phyloP scores from a whole-genome alignment of 2,113 vertebrate species.

The Galeopterus variegatus region DNA sequence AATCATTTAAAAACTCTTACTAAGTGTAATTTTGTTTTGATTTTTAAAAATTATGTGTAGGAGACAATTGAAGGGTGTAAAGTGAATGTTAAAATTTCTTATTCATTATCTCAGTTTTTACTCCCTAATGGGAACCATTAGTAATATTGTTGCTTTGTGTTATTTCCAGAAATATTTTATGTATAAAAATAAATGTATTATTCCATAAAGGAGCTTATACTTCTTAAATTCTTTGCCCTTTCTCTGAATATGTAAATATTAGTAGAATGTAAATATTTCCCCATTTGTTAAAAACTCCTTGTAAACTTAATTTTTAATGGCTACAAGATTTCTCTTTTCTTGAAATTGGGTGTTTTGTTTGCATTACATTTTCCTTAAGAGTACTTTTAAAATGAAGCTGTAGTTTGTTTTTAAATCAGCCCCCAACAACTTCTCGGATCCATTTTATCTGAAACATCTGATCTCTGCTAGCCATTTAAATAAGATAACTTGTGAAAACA shows the following conservation, averaged over 20 bases:
- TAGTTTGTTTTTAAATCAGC: background rate
- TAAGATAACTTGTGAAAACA: constrained; percentile 47
- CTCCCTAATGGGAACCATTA: background rate
- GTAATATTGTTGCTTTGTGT: background rate
- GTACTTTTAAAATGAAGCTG: constrained; percentile 27
- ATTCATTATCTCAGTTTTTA: background rate
- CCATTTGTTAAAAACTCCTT: background rate
- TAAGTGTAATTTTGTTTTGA: constrained; percentile 51
- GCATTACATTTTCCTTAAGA: background rate
- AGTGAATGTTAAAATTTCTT: constrained; percentile 26
- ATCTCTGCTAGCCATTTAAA: background rate
- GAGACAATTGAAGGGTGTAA: background rate
- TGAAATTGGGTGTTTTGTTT: background rate
- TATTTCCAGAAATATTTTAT: background rate
- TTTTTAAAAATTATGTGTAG: background rate
- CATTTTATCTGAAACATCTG: background rate
- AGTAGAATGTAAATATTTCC: background rate
- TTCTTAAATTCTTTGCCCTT: background rate
- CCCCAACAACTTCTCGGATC: background rate
- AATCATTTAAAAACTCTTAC: background rate
- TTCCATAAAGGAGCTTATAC: background rate
- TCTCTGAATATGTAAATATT: constrained; percentile 41
- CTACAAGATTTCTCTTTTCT: background rate
- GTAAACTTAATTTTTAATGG: constrained; percentile 47
- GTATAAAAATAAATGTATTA: background rate